Base-by-base conservation (phyloP, 1,140 invertebrate species). In the Danaus melanippus region DNA sequence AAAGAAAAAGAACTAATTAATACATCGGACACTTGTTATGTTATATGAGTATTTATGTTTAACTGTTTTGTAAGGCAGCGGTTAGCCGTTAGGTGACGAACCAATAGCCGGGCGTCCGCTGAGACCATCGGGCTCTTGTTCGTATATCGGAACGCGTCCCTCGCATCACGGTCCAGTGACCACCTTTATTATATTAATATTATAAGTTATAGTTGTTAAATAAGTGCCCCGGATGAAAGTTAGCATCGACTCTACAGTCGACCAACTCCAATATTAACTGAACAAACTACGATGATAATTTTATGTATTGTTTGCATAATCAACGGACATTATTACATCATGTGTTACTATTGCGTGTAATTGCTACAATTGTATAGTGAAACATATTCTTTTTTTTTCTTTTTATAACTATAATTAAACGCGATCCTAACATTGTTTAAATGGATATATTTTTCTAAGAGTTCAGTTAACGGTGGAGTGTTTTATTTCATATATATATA, bases 191-290 rank as follows among this genome's bases (percentile, higher is more conserved):
- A 56, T 72, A 15, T 15, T 15, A 15, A 15, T 72, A 71, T 67
- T 68, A 56, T 75, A 70, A 73, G 66, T 68, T 59, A 62, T 67
- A 73, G 45, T 59, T 21, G 51, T 67, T 69, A 66, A 68, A 69
- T 74, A 77, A 74, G 69, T 72, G 70, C 66, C 74, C 63, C 60
- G 48, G 46, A 63, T 69, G 15, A 63, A 66, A 62, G 62, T 65
- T 50, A 62, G 62, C 69, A 68, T 69, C 56, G 51, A 66, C 66
- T 44, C 45, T 65, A 32, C 47, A 70, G 67, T 73, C 58, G 72
- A 68, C 67, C 64, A 72, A 69, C 64, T 71, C 56, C 70, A 49
- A 60, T 74, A 74, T 71, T 76, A 77, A 82, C 71, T 82, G 75
- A 69, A 78, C 59, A 54, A 41, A 17, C n/a, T 46, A 42, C 21